A percentile compares a stretch with the other conserved stretches of the same genome.
phyloP scores from a whole-genome alignment of 1,140 invertebrate species.

The Temnothorax nylanderi region DNA sequence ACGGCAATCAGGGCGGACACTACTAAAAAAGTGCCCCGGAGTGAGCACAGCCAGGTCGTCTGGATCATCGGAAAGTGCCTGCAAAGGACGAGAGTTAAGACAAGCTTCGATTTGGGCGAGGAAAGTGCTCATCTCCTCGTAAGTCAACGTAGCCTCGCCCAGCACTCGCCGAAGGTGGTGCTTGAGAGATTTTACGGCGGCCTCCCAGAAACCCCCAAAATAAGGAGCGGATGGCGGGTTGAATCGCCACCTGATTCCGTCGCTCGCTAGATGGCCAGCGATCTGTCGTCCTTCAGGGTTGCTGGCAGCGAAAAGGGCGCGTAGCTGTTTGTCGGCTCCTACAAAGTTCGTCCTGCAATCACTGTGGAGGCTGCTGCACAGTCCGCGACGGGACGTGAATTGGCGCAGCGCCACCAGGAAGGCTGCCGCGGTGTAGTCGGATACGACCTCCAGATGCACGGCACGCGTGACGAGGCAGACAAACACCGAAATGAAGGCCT shows the following conservation, averaged over 20 bases:
- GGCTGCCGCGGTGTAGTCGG: conserved; percentile 29
- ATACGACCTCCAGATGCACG: conserved; percentile 68
- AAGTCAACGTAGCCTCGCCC: background rate
- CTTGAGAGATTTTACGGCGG: background rate
- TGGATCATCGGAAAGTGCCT: background rate
- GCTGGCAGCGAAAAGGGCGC: conserved; percentile 32
- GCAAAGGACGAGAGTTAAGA: background rate
- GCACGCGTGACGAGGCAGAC: conserved; percentile 68
- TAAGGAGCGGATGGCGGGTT: conserved; percentile 63
- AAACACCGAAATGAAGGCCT: conserved; percentile 64
- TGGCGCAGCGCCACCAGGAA: conserved; percentile 69
- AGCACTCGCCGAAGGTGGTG: background rate
- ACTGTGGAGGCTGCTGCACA: conserved; percentile 64
- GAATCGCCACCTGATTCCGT: background rate
- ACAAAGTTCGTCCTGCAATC: conserved; percentile 80
- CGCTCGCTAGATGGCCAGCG: background rate
- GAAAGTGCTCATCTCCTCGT: background rate
- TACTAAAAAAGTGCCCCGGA: background rate
- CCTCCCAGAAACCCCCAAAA: conserved; percentile 76
- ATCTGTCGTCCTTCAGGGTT: background rate
- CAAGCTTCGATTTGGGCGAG: background rate
- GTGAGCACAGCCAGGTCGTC: background rate
- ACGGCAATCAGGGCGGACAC: background rate
- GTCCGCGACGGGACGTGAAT: conserved; percentile 63
- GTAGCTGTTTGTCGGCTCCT: conserved; percentile 67